A percentile compares a stretch with the other conserved stretches of the same genome.
Evolutionary conservation across 2,113 vertebrate genomes (phyloP).

Genomic region (Atrichornis clamosus): DNA sequence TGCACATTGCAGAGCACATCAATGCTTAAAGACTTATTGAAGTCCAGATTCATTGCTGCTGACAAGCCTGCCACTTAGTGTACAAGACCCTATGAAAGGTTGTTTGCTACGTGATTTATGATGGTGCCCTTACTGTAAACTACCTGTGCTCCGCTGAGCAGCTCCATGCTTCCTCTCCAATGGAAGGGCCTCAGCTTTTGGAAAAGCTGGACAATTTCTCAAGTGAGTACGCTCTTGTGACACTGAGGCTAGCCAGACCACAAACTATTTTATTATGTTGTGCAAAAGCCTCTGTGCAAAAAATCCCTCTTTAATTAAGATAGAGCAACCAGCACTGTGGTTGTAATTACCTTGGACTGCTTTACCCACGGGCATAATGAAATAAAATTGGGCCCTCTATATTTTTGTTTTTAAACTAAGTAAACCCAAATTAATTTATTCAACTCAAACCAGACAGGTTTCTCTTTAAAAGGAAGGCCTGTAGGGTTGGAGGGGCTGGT

Average conservation of each 20-base stretch:
- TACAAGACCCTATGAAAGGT: neutral
- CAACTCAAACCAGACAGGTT: conserved; percentile 60
- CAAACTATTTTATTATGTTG: conserved; percentile 56
- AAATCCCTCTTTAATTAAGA: conserved; percentile 64
- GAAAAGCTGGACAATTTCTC: conserved; percentile 44
- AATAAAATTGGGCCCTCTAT: conserved; percentile 56
- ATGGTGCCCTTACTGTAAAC: conserved; percentile 25
- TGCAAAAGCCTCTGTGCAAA: conserved; percentile 50
- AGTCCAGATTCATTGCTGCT: conserved; percentile 32
- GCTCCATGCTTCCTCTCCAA: neutral
- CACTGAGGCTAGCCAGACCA: conserved; percentile 58
- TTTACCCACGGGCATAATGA: conserved; percentile 61
- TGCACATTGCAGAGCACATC: neutral
- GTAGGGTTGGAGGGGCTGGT: conserved; percentile 11
- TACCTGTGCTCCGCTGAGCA: neutral
- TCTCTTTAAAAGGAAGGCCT: conserved; percentile 63
- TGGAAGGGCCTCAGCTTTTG: conserved; percentile 39
- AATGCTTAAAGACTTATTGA: conserved; percentile 19
- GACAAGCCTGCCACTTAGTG: conserved; percentile 28
- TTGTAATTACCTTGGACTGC: conserved; percentile 45
- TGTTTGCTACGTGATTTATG: neutral
- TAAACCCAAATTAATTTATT: conserved; percentile 65
- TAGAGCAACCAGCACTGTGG: conserved; percentile 20
- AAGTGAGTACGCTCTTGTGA: conserved; percentile 34
- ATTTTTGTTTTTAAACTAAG: conserved; percentile 66